phyloP scores from a whole-genome alignment of 1,140 invertebrate species.

The Eupeodes corollae region DNA sequence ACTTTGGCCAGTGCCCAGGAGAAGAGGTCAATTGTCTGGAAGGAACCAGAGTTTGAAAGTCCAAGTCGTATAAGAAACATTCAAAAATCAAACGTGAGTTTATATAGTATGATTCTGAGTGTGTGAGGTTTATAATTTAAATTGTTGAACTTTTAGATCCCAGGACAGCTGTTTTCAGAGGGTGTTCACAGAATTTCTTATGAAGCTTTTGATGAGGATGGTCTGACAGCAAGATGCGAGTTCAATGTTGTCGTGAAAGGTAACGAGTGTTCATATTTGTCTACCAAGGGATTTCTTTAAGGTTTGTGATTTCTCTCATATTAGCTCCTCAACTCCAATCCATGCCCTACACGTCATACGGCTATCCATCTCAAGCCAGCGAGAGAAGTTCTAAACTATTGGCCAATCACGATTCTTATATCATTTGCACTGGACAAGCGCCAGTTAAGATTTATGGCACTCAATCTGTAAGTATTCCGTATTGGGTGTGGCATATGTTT shows the following conservation, averaged over 20 bases:
- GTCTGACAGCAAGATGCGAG: slow-evolving; percentile 48
- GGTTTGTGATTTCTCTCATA: no score
- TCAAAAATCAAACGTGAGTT: slow-evolving; percentile 51
- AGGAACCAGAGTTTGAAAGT: slow-evolving; percentile 54
- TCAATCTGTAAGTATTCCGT: slow-evolving; percentile 27
- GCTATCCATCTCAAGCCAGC: slow-evolving; percentile 11
- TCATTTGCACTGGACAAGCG: slow-evolving; percentile 23
- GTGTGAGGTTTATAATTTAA: slow-evolving; percentile 1
- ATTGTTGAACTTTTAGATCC: slow-evolving; percentile 32
- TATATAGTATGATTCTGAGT: neutral
- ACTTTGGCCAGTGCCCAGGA: slow-evolving; percentile 43
- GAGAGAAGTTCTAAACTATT: neutral
- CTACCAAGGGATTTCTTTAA: no score
- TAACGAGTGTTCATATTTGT: slow-evolving; percentile 16
- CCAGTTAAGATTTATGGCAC: slow-evolving; percentile 23
- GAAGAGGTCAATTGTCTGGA: slow-evolving; percentile 49
- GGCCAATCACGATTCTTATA: slow-evolving; percentile 20
- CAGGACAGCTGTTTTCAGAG: slow-evolving; percentile 45
- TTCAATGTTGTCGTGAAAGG: slow-evolving; percentile 50
- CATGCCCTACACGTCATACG: neutral
- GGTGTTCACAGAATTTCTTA: slow-evolving; percentile 52
- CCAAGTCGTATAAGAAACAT: slow-evolving; percentile 47
- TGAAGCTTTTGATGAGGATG: slow-evolving; percentile 50
- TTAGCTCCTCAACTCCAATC: neutral
- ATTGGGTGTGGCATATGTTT: slow-evolving; percentile 2